These are phyloP conservation scores for Zoanthus sociatus DNA, from an alignment of 92 coral and sea anemone species.

Conservation along the genomic window DNA sequence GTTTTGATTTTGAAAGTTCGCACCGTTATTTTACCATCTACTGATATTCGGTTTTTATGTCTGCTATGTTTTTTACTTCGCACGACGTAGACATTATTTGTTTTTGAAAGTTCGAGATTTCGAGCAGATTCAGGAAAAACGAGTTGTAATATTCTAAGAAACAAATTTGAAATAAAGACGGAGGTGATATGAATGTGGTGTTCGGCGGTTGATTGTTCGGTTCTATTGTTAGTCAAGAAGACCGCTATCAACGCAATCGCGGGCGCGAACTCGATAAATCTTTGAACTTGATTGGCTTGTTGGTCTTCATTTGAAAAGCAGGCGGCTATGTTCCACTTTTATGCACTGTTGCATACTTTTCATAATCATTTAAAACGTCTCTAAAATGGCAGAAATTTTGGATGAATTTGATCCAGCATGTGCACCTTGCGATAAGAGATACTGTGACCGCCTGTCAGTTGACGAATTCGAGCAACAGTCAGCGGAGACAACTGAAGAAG, in stretches of 20 bases:
- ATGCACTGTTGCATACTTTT: neutral
- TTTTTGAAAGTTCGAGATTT: too few relatives aligned
- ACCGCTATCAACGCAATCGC: slow-evolving; percentile 23
- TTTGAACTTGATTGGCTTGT: slow-evolving; percentile 25
- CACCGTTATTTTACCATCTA: too few relatives aligned
- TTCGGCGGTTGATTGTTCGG: too few relatives aligned
- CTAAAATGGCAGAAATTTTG: slow-evolving; percentile 55
- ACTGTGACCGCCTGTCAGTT: slow-evolving; percentile 52
- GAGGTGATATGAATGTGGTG: too few relatives aligned
- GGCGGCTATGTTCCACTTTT: slow-evolving; percentile 30
- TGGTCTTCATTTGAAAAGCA: slow-evolving; percentile 21
- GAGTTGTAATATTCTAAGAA: too few relatives aligned
- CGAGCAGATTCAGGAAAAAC: too few relatives aligned
- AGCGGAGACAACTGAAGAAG: slow-evolving; percentile 61
- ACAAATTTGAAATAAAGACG: too few relatives aligned
- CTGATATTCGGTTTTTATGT: too few relatives aligned
- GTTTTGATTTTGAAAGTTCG: too few relatives aligned
- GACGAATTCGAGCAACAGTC: slow-evolving; percentile 64
- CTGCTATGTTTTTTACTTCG: too few relatives aligned
- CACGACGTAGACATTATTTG: too few relatives aligned
- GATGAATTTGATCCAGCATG: slow-evolving; percentile 61
- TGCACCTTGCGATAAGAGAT: slow-evolving; percentile 49
- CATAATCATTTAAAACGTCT: neutral
- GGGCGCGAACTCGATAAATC: neutral
- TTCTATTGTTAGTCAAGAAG: neutral